These are phyloP conservation scores for Eurytoma californica DNA, from an alignment of 2,888 invertebrate genomes.

Conservation along the genomic window DNA sequence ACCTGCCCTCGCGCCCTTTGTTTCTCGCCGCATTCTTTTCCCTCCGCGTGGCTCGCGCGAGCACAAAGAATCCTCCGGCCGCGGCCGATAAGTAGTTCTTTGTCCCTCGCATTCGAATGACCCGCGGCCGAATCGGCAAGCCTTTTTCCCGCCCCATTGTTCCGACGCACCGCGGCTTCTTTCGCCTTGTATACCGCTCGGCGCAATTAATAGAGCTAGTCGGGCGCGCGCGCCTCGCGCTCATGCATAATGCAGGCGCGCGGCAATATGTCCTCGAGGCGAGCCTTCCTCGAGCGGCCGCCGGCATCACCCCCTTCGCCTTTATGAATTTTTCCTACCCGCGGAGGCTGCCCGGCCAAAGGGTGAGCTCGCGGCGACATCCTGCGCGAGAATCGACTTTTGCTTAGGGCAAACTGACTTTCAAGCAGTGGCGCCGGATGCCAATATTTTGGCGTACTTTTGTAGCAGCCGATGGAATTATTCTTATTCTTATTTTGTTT, in stretches of 20 bases:
- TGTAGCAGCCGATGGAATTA: too few relatives aligned
- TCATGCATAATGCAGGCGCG: slow-evolving; percentile 72
- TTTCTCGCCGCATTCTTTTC: slow-evolving; percentile 8
- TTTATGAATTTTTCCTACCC: slow-evolving; percentile 69
- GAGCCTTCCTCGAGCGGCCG: slow-evolving; percentile 30
- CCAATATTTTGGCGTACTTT: too few relatives aligned
- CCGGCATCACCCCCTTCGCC: slow-evolving; percentile 59
- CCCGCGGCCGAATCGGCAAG: too few relatives aligned
- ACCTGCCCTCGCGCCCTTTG: slow-evolving; percentile 16
- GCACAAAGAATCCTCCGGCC: slow-evolving; percentile 26
- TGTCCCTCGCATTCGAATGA: too few relatives aligned
- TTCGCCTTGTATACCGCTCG: background rate
- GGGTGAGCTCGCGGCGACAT: background rate
- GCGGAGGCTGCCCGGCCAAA: background rate
- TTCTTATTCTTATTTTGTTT: too few relatives aligned
- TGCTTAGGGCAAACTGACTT: background rate
- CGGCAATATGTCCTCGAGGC: slow-evolving; percentile 70
- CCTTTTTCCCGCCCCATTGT: too few relatives aligned
- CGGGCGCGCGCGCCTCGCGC: slow-evolving; percentile 53
- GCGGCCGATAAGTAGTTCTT: background rate
- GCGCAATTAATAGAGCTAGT: slow-evolving; percentile 46
- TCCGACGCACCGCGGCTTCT: background rate
- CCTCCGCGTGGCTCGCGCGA: background rate
- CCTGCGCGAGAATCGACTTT: background rate
- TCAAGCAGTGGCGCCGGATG: background rate